These are phyloP conservation scores for Hiodon tergisus DNA, from an alignment of 2,113 vertebrate genomes.

Conservation along the genomic window DNA sequence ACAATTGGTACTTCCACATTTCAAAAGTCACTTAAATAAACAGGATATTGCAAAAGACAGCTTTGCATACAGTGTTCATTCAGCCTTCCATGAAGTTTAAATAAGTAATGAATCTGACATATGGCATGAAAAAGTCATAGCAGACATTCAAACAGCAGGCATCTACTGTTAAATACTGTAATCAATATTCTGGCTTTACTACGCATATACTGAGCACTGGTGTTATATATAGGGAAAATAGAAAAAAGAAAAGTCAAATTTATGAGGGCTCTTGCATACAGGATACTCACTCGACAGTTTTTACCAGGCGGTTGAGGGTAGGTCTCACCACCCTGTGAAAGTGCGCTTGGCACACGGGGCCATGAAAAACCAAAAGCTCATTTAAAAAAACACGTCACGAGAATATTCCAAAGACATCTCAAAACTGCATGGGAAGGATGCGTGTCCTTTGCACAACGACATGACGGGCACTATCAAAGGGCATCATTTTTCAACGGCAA, in stretches of 20 bases:
- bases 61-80: constrained; percentile 4
- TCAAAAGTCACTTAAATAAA: constrained; percentile 14
- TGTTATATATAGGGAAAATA: background rate
- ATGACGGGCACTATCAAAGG: no score
- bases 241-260: background rate
- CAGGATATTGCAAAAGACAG: constrained; percentile 12
- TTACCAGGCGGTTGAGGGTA: background rate
- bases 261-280: background rate
- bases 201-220: constrained; percentile 12
- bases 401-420: no score
- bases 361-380: background rate
- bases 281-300: background rate
- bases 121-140: constrained; percentile 12
- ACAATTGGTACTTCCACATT: background rate
- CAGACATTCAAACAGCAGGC: constrained; percentile 9
- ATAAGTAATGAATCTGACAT: background rate
- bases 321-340: background rate
- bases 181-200: constrained; percentile 6
- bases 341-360: background rate
- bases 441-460: no score
- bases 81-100: background rate
- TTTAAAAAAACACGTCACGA: no score
- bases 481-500: no score
- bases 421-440: no score
- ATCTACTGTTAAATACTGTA: constrained; percentile 19